These are phyloP conservation scores for Anhinga rufa DNA, from an alignment of 2,113 vertebrate genomes.

Conservation along the genomic window DNA sequence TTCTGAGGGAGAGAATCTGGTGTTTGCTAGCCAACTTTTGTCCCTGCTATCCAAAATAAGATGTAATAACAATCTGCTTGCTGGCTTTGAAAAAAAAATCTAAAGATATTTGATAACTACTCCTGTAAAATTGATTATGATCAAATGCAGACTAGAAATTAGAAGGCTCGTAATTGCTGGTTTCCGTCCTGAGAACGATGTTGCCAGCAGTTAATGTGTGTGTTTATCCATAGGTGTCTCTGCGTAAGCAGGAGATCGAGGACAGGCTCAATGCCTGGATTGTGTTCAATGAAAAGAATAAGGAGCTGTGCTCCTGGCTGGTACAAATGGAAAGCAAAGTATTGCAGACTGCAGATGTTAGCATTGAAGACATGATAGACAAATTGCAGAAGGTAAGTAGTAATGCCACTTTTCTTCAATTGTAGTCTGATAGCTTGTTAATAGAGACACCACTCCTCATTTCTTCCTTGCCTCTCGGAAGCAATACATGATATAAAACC, in stretches of 20 bases:
- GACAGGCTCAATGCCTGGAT: slow-evolving; percentile 90
- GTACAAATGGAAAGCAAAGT: slow-evolving; percentile 92
- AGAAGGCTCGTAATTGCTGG: neutral
- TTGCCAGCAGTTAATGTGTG: neutral
- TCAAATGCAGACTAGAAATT: neutral
- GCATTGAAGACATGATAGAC: slow-evolving; percentile 95
- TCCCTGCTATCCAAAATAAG: neutral
- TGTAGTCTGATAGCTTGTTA: neutral
- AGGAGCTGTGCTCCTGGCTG: slow-evolving; percentile 92
- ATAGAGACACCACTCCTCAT: neutral
- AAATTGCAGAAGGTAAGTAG: slow-evolving; percentile 90
- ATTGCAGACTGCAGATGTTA: slow-evolving; percentile 82
- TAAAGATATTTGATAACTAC: neutral
- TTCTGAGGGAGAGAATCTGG: neutral
- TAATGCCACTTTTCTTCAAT: neutral
- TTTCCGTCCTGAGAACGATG: neutral
- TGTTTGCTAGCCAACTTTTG: neutral
- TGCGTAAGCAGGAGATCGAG: slow-evolving; percentile 86
- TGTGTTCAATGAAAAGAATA: slow-evolving; percentile 91
- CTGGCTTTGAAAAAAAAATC: neutral
- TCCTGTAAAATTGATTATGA: neutral
- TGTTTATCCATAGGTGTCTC: slow-evolving; percentile 77
- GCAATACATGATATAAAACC: neutral
- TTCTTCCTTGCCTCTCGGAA: neutral
- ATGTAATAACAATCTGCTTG: neutral